These are phyloP conservation scores for Apodemus agrarius DNA, from an alignment of 2,797 vertebrate species.

Conservation along the genomic window DNA sequence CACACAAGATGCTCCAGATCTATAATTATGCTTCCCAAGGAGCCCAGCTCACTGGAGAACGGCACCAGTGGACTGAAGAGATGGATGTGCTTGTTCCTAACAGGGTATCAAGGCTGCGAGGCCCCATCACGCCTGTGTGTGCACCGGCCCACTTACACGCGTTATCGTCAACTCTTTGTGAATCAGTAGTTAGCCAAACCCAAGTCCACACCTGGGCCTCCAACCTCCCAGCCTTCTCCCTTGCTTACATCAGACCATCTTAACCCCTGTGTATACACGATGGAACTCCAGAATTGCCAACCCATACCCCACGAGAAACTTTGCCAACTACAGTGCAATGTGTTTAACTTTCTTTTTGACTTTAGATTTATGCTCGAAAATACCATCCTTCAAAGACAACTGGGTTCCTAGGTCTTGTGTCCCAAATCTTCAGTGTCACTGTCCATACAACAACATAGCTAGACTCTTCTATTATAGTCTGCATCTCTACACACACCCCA, in stretches of 20 bases:
- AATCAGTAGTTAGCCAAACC: neutral
- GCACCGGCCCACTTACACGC: neutral
- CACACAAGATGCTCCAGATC: slow-evolving; percentile 9
- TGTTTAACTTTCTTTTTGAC: neutral
- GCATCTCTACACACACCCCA: neutral
- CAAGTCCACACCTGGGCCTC: neutral
- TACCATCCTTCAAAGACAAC: slow-evolving; percentile 18
- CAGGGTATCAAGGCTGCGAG: neutral
- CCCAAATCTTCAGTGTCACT: neutral
- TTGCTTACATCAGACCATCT: neutral
- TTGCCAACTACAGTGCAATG: neutral
- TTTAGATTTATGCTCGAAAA: slow-evolving; percentile 24
- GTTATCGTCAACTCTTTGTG: neutral
- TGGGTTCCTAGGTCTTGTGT: neutral
- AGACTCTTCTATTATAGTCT: neutral
- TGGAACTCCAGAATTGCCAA: neutral
- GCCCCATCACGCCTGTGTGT: neutral
- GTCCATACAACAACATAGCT: neutral
- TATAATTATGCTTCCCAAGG: slow-evolving; percentile 31
- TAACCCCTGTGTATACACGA: neutral
- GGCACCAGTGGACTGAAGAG: neutral
- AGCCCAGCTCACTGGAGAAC: slow-evolving; percentile 6
- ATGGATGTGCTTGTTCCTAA: neutral
- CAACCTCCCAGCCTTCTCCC: neutral
- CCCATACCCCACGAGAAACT: neutral